Base-by-base conservation (phyloP, 2,113 vertebrate genomes). In the Acanthochromis polyacanthus region DNA sequence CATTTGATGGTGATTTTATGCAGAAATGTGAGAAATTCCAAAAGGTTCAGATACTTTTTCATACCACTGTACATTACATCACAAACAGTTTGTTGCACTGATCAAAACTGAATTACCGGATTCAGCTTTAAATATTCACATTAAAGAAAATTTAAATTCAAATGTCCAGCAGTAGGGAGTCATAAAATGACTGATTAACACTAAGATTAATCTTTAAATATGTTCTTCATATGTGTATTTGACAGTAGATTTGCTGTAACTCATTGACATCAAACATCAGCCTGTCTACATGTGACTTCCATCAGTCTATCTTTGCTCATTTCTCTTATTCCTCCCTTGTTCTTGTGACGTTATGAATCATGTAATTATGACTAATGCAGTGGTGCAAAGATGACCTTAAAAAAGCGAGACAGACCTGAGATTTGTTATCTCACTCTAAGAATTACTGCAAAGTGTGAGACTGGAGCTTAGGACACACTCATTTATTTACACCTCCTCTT, bases 351-450 rank as follows among this genome's bases (percentile, higher is more conserved):
- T 65, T 38, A 25, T n/a, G 38, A 68, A 22, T 52, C 71, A 56
- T 25, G 32, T 19, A 28, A 46, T 25, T 16, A 28, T 71, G 64
- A 82, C 59, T 63, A 30, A 71, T 25, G 12, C 25, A 50, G n/a
- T 56, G 22, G 38, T 45, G 66, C 20, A 55, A 55, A 67, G 9
- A 63, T 20, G 16, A 57, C 52, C 22, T 50, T 45, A 32, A 69
- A 63, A 63, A 36, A 50, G 20, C 36, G 9, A 30, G 36, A 77
- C 50, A 32, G 30, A 28, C 51, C 12, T n/a, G 16, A 46, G 9
- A 15, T 81, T 52, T 36, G 1, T 20, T 38, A 23, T 68, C 17
- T 67, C 46, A n/a, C 5, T 58, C 17, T 55, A 52, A 64, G 23
- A 38, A 53, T 56, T 19, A 43, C 46, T 20, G 11, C 46, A 23